Evolutionary conservation across 2,888 invertebrate genomes (phyloP), one percentile per base, ranked within the genome.

Genomic region (Leptarthrus brevirostris): DNA sequence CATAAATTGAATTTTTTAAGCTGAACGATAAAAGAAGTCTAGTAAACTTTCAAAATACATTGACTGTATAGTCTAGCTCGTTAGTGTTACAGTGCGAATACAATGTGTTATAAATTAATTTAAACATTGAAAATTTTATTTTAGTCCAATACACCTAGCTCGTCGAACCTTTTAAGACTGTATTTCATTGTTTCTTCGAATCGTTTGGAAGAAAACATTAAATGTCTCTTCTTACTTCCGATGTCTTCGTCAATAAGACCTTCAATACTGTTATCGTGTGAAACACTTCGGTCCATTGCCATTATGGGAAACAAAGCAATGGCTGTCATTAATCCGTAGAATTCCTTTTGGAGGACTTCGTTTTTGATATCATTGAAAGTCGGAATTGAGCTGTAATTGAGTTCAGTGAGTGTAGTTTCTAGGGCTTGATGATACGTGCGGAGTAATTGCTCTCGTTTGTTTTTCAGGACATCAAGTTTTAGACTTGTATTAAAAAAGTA

Each of bases 401-500:
- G 70, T 2, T 79, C 76, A 18, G 78, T 73, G 2, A 85, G 75
- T 0, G 80, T 81, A 0, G 77, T 75, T 12, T 77, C 61, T 0
- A 85, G 72, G 0, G 77, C 76, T n/a, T 79, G 74, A 34, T 78
- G 79, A 74, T 85, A 85, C 1, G 44, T 75, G 53, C 79, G 78
- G 16, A 86, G 79, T 0, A 85, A 76, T 12, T 77, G 76, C 8
- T 81, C 78, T 0, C 82, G 79, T 34, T 81, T 78, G 0, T 77
- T 75, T 6, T 52, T 73, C 0, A 84, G 75, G 0, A 82, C 82
- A 16, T 83, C 80, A 30, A 82, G 76, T 26, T 82, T 80, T 2
- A 82, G 76, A 76, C 85, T 85, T 3, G 85, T 85, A 26, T 82
- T 82, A 0, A 86, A 76, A 47, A 86, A 86, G 74, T 86, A 85